phyloP scores from a whole-genome alignment of 2,113 vertebrate genomes.

The Thomomys bottae region DNA sequence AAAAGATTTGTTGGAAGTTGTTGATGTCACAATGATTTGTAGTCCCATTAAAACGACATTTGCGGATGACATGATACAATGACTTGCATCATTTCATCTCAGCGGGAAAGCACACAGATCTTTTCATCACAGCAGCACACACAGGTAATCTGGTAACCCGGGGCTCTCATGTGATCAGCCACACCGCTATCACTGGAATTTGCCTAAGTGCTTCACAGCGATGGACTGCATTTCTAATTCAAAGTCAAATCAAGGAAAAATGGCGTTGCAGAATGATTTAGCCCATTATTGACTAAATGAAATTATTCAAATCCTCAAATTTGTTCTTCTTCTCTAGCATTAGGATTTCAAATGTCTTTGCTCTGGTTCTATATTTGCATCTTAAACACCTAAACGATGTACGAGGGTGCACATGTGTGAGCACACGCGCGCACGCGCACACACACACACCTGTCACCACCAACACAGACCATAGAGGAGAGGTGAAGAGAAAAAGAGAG shows the following conservation, averaged over 20 bases:
- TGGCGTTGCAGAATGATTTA: conserved; percentile 71
- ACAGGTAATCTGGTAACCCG: conserved; percentile 67
- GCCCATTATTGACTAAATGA: conserved; percentile 72
- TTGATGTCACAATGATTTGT: conserved; percentile 78
- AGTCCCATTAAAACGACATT: conserved; percentile 77
- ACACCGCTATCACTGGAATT: neutral
- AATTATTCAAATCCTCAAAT: conserved; percentile 77
- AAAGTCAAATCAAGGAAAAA: conserved; percentile 69
- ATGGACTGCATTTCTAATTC: conserved; percentile 75
- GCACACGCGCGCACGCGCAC: neutral
- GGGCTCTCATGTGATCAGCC: conserved; percentile 62
- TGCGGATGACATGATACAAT: conserved; percentile 72
- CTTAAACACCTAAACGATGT: neutral
- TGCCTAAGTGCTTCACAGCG: conserved; percentile 73
- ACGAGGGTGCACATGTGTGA: too few relatives aligned
- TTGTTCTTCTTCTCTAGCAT: conserved; percentile 47
- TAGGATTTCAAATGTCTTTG: conserved; percentile 55
- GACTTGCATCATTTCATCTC: conserved; percentile 61
- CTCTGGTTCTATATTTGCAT: neutral
- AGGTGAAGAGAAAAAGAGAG: too few relatives aligned
- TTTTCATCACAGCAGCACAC: conserved; percentile 61
- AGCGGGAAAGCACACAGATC: conserved; percentile 60
- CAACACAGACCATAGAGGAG: too few relatives aligned
- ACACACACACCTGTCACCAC: neutral
- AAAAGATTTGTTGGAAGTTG: conserved; percentile 73